phyloP scores from a whole-genome alignment of 2,888 invertebrate species.

The Apodemia mormo region DNA sequence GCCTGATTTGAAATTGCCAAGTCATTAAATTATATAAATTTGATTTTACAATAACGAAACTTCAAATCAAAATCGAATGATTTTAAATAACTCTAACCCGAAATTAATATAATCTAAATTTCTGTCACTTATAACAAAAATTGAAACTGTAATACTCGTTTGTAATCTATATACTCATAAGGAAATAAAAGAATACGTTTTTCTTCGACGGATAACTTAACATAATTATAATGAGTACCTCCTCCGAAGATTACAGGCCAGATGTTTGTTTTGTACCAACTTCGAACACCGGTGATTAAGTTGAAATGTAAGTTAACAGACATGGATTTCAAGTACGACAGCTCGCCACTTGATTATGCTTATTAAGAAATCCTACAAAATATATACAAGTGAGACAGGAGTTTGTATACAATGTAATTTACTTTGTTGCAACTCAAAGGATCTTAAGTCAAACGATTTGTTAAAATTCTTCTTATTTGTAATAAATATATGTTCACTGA shows the following conservation, averaged over 20 bases:
- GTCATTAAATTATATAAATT: too few species aligned
- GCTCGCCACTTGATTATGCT: conserved; percentile 25
- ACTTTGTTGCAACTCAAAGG: conserved; percentile 3
- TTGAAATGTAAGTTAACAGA: conserved; percentile 23
- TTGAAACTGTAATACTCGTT: too few species aligned
- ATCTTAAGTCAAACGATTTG: neutral
- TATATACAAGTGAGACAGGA: conserved; percentile 7
- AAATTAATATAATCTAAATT: too few species aligned
- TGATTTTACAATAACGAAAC: too few species aligned
- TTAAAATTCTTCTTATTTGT: neutral
- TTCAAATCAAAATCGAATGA: too few species aligned
- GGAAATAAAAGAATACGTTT: neutral
- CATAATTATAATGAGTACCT: conserved; percentile 2
- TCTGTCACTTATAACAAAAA: too few species aligned
- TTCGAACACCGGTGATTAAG: conserved; percentile 21
- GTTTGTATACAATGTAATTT: conserved; percentile 5
- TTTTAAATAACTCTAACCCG: too few species aligned
- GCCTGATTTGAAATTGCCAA: too few species aligned
- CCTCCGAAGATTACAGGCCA: conserved; percentile 20
- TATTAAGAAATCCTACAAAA: conserved; percentile 22
- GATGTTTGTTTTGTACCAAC: conserved; percentile 23
- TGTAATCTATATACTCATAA: neutral
- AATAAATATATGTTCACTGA: neutral
- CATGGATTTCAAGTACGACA: conserved; percentile 19
- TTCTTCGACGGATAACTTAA: conserved; percentile 2